phyloP scores from a whole-genome alignment of 2,797 vertebrate species.

The Lates japonicus region DNA sequence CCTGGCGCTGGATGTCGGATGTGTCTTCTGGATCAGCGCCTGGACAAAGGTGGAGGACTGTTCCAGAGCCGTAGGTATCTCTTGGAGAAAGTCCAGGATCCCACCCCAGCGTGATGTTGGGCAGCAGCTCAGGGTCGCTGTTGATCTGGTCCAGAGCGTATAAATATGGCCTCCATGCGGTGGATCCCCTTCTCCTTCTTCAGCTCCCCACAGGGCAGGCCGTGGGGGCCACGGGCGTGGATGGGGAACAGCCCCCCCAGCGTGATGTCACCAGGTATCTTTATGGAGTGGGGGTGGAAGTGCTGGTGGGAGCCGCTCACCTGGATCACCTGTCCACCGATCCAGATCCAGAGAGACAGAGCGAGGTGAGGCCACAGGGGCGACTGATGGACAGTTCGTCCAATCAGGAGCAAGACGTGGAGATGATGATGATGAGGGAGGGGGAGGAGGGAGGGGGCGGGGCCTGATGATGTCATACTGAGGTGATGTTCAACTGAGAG shows the following conservation, averaged over 20 bases:
- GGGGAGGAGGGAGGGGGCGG: background rate
- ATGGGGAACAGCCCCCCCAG: conserved; percentile 93
- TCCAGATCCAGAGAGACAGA: conserved; percentile 57
- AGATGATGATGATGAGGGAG: background rate
- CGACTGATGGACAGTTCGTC: background rate
- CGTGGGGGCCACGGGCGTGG: conserved; percentile 89
- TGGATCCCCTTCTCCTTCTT: conserved; percentile 95
- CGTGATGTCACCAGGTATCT: conserved; percentile 90
- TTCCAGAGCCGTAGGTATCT: conserved; percentile 96
- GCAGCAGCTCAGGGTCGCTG: conserved; percentile 88
- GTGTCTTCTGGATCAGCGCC: conserved; percentile 89
- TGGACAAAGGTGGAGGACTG: conserved; percentile 93
- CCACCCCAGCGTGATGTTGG: conserved; percentile 90
- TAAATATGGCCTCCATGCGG: conserved; percentile 94
- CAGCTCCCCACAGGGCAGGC: conserved; percentile 88
- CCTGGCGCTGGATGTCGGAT: no score
- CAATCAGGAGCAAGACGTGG: background rate
- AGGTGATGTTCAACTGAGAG: conserved; percentile 38
- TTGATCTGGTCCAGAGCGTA: conserved; percentile 94
- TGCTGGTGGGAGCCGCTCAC: conserved; percentile 79
- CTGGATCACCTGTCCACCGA: conserved; percentile 40
- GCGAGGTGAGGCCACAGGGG: conserved; percentile 49
- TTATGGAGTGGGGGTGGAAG: conserved; percentile 88
- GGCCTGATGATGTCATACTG: conserved; percentile 73
- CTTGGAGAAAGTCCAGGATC: conserved; percentile 97